Base-by-base conservation (phyloP, 2,113 vertebrate genomes). In the Nymphicus hollandicus region DNA sequence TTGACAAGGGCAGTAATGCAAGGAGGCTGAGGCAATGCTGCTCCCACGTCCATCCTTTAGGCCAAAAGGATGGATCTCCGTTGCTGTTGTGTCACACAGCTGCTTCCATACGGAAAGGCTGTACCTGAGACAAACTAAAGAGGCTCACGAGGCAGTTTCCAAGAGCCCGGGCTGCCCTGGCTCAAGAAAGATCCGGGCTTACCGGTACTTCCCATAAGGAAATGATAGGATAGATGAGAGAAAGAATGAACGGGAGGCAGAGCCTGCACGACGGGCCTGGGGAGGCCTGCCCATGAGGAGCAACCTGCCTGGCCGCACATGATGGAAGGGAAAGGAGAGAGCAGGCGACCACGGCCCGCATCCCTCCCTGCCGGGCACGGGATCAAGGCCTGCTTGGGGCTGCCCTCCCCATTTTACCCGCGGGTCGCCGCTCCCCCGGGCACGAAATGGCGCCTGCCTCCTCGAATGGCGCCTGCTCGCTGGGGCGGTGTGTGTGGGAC, bases 321-420 rank as follows among this genome's bases (percentile, higher is more conserved):
- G 53, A 9, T 5, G 31, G 53, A 56, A 56, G 12, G 20, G 19
- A n/a, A 56, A 22, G 53, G 19, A 8, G 5, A 6, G 33, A 24
- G 28, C 50, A 28, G 19, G 12, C 0, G 0, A 3, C 8, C 24
- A 0, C 2, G 1, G 6, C 0, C 17, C 2, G 2, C 2, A 0
- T 2, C 3, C 1, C 1, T 2, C 6, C 7, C 2, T 1, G 13
- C 5, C 50, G 4, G 1, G 0, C 28, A 1, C 2, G 1, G 3
- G 1, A 3, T 1, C 4, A 0, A 3, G 0, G 1, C 12, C 0
- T 0, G 1, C 10, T 2, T 11, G 0, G 0, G 7, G 2, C 24
- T 17, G 2, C 31, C 23, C n/a, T 25, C 37, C 89, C 83, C 83
- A 66, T 63, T 5, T 50, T 28, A 6, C 4, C 58, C 37, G 1